Conservation (phyloP, 2,888 invertebrate species). For the Ligdia adustata region DNA sequence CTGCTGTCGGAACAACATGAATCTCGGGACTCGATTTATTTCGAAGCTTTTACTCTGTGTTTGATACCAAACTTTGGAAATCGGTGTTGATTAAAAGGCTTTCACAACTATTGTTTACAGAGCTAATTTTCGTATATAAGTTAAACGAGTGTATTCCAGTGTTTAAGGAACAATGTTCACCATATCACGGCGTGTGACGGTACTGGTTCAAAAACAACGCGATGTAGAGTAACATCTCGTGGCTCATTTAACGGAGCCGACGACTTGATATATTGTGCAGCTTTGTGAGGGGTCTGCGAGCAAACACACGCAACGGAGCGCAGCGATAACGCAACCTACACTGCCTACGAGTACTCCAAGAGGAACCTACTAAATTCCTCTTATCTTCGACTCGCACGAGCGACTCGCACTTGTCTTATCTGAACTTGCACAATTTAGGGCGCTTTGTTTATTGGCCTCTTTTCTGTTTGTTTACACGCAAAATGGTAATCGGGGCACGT, state of each 20-base stretch:
- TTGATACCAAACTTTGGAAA: constrained; percentile 29
- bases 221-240: constrained; percentile 64
- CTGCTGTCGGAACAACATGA: constrained; percentile 49
- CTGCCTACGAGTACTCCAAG: too few relatives aligned
- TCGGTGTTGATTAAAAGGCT: constrained; percentile 23
- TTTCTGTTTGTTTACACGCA: constrained; percentile 30
- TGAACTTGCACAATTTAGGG: constrained; percentile 40
- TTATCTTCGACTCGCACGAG: constrained; percentile 64
- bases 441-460: constrained; percentile 31
- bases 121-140: constrained; percentile 26
- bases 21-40: constrained; percentile 40
- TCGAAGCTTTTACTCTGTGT: constrained; percentile 30
- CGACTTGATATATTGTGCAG: constrained; percentile 77
- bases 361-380: constrained; percentile 69
- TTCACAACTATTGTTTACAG: constrained; percentile 28
- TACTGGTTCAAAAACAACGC: constrained; percentile 67
- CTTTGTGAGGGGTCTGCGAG: constrained; percentile 65
- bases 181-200: constrained; percentile 47
- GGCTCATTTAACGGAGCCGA: constrained; percentile 62
- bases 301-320: constrained; percentile 62
- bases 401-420: constrained; percentile 55
- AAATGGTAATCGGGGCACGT: constrained; percentile 27
- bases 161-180: constrained; percentile 44
- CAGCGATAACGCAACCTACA: constrained; percentile 67
- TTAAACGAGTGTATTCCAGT: too few relatives aligned